Conservation (phyloP, 2,113 vertebrate genomes). For the Leucosticte australis region DNA sequence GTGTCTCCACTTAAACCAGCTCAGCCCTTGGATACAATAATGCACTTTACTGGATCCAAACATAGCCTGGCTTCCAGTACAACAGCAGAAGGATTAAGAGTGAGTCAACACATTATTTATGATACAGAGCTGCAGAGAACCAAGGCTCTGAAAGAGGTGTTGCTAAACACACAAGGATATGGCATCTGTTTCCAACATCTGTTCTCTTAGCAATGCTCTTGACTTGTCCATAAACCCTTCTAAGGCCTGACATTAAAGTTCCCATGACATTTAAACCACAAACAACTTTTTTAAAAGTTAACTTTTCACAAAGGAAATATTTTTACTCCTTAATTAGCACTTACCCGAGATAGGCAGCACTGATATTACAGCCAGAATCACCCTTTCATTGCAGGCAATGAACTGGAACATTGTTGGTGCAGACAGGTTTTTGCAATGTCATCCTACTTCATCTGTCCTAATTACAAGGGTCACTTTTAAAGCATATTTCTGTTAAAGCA, state of each 20-base stretch:
- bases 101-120: constrained; percentile 72
- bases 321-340: neutral
- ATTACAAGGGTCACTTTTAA: neutral
- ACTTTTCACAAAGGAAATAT: neutral
- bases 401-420: neutral
- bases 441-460: neutral
- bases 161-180: constrained; percentile 30
- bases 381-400: neutral
- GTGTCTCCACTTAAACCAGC: constrained; percentile 67
- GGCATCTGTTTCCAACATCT: constrained; percentile 75
- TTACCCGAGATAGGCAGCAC: neutral
- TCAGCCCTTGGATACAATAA: constrained; percentile 59
- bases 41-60: constrained; percentile 72
- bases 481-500: neutral
- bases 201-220: neutral
- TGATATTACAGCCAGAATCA: neutral
- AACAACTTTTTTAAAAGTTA: neutral
- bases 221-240: neutral
- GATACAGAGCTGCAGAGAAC: constrained; percentile 22
- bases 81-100: constrained; percentile 72
- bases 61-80: constrained; percentile 57
- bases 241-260: neutral
- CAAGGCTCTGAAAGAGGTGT: constrained; percentile 60
- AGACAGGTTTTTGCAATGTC: neutral
- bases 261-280: neutral